Evolutionary conservation across 2,113 vertebrate species (phyloP).

Genomic region (Cyanistes caeruleus): DNA sequence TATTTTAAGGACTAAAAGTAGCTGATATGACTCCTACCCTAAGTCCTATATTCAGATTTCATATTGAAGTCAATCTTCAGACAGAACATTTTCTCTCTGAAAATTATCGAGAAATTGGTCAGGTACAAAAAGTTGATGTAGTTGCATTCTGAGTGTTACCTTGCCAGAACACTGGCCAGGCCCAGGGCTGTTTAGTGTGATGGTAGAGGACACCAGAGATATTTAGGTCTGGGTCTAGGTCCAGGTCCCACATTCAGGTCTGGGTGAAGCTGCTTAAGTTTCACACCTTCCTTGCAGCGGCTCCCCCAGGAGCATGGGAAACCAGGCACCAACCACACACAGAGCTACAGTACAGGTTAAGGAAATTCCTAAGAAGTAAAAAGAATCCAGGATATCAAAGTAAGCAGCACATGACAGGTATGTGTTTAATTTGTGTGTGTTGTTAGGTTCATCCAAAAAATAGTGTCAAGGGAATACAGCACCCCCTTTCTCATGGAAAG

Average conservation of each 20-base stretch:
- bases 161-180: background rate
- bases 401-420: background rate
- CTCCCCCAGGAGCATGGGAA: background rate
- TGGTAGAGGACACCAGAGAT: background rate
- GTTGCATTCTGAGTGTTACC: background rate
- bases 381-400: background rate
- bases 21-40: background rate
- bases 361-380: background rate
- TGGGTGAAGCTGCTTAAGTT: background rate
- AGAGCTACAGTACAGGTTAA: background rate
- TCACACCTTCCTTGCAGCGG: background rate
- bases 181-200: background rate
- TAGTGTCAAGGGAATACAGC: background rate
- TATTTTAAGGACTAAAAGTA: background rate
- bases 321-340: background rate
- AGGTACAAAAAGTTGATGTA: fast-evolving
- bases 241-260: background rate
- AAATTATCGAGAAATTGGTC: background rate
- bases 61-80: background rate
- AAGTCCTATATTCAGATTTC: background rate
- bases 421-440: background rate
- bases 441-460: background rate
- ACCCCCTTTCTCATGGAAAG: background rate
- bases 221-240: too few relatives aligned
- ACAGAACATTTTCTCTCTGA: background rate